Conservation (phyloP, 2,888 invertebrate genomes). For the Camponotus fellah region DNA sequence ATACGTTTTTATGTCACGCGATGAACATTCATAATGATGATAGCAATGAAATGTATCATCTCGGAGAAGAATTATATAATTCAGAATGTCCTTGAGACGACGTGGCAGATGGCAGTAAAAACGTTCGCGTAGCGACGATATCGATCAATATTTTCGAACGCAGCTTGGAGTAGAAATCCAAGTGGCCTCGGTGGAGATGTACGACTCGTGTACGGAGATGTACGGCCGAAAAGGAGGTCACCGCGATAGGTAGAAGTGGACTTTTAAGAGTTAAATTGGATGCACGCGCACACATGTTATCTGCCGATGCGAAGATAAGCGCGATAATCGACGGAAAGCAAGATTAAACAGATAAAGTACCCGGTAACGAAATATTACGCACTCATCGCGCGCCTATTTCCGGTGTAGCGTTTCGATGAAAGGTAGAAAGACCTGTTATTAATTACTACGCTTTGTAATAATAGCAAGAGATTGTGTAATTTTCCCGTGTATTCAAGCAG, state of each 20-base stretch:
- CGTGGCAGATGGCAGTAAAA: background rate
- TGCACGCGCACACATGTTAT: background rate
- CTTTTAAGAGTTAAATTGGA: conserved; percentile 44
- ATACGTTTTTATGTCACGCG: background rate
- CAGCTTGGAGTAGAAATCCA: background rate
- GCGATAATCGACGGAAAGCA: conserved; percentile 16
- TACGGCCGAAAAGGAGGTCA: conserved; percentile 39
- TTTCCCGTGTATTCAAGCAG: conserved; percentile 33
- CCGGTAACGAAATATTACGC: background rate
- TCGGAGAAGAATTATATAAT: conserved; percentile 16
- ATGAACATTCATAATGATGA: conserved; percentile 18
- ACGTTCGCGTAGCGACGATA: background rate
- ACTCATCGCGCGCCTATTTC: background rate
- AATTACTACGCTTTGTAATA: conserved; percentile 11
- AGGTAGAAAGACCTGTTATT: background rate
- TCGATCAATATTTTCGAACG: conserved; percentile 10
- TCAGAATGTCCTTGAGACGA: background rate
- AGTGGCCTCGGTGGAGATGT: background rate
- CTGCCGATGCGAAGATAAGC: conserved; percentile 10
- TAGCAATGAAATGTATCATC: background rate
- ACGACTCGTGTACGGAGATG: background rate
- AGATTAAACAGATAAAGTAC: background rate
- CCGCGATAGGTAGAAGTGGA: conserved; percentile 15
- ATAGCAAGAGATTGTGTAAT: conserved; percentile 34
- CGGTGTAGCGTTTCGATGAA: conserved; percentile 17